These are phyloP conservation scores for Drosophila lutescens DNA, from an alignment of 2,888 invertebrate species.

Conservation along the genomic window DNA sequence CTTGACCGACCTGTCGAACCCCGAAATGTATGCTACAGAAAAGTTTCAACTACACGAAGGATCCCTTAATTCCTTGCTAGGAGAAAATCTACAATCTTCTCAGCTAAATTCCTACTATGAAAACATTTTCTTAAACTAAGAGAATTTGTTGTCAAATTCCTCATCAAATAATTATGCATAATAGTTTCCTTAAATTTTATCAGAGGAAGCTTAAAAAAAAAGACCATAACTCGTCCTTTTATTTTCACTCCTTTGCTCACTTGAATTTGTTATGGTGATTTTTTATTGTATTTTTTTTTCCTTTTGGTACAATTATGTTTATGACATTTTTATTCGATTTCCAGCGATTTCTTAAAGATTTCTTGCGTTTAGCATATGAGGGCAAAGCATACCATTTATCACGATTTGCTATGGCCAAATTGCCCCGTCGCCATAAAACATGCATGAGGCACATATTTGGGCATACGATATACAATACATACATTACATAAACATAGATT, in stretches of 20 bases:
- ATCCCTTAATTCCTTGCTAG: not conserved
- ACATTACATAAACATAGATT: conserved; percentile 31
- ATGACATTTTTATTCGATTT: conserved; percentile 76
- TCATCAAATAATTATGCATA: too few relatives aligned
- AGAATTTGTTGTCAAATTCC: too few relatives aligned
- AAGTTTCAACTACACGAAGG: not conserved
- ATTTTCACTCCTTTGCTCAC: conserved; percentile 4
- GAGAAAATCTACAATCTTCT: too few relatives aligned
- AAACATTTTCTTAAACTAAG: not conserved
- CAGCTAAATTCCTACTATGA: not conserved
- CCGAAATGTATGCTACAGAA: conserved; percentile 2
- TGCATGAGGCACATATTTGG: conserved; percentile 37
- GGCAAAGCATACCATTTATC: conserved; percentile 60
- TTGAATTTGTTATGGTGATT: conserved; percentile 19
- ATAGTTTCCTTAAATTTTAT: not conserved
- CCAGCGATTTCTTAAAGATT: conserved; percentile 71
- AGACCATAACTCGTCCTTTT: too few relatives aligned
- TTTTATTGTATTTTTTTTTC: conserved; percentile 32
- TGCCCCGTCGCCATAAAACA: conserved; percentile 50
- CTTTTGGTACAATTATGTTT: conserved; percentile 69
- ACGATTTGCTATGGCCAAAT: conserved; percentile 62
- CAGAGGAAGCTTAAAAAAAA: not conserved
- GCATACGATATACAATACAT: conserved; percentile 24
- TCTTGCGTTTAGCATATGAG: conserved; percentile 64
- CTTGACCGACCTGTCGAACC: not conserved